Conservation (phyloP, 2,113 vertebrate genomes). For the Microtus ochrogaster region DNA sequence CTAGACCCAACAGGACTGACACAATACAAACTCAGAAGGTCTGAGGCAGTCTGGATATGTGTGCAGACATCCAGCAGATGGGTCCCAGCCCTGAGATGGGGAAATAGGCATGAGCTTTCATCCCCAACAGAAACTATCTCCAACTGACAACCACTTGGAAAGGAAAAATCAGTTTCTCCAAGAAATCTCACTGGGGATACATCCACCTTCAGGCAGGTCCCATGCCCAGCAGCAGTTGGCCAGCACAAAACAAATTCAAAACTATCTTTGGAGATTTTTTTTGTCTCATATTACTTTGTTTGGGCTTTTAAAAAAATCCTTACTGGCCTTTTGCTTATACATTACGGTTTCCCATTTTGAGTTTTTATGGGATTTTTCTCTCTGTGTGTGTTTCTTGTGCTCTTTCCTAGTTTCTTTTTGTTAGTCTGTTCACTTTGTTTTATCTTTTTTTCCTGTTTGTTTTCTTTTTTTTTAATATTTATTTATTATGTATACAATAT, state of each 20-base stretch:
- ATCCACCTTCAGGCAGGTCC: neutral
- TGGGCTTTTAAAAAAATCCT: neutral
- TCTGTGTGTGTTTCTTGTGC: neutral
- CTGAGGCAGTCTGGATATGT: neutral
- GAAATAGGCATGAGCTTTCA: neutral
- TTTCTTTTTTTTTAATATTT: too few relatives aligned
- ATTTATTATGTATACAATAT: too few relatives aligned
- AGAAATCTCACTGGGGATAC: neutral
- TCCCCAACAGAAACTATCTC: neutral
- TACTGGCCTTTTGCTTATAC: neutral
- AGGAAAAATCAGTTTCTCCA: neutral
- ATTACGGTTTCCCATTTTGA: neutral
- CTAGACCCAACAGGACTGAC: neutral
- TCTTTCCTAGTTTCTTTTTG: neutral
- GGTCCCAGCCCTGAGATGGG: neutral
- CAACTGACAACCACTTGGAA: neutral
- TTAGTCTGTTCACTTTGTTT: neutral
- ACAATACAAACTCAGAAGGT: neutral
- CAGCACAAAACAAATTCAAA: neutral
- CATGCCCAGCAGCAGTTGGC: neutral
- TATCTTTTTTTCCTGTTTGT: neutral
- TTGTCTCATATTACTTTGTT: neutral
- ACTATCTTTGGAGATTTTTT: neutral
- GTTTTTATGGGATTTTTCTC: neutral
- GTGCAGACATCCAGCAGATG: neutral